Percentiles rank a stretch among this genome's conserved stretches.
Evolutionary conservation across 2,888 invertebrate genomes (phyloP).

Genomic region (Aporophyla nigra): DNA sequence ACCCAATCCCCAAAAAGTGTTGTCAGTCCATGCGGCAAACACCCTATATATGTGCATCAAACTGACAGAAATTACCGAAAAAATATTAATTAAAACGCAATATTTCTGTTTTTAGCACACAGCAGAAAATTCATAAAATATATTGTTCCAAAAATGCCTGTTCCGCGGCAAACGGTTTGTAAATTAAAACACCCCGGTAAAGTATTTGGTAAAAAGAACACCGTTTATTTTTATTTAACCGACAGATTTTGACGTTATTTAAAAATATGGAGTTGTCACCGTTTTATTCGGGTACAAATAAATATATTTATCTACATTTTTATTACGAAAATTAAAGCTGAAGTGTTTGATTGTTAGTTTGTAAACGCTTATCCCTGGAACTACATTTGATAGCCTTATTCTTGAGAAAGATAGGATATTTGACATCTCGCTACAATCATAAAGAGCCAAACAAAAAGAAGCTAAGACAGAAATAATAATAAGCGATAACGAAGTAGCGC

Average conservation of each 20-base stretch:
- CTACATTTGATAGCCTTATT: neutral
- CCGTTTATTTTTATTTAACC: conserved; percentile 2
- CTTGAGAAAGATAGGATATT: neutral
- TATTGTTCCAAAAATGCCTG: neutral
- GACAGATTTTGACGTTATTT: neutral
- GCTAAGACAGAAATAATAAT: neutral
- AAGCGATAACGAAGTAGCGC: neutral
- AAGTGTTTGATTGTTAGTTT: neutral
- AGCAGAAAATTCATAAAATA: conserved; percentile 11
- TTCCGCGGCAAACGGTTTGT: neutral
- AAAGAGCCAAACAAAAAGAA: neutral
- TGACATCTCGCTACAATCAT: neutral
- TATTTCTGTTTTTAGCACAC: conserved; percentile 3
- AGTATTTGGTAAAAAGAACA: conserved; percentile 1
- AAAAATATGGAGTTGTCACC: neutral
- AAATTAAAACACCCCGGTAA: conserved; percentile 14
- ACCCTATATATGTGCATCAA: neutral
- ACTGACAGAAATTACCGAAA: neutral
- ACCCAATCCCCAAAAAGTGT: too few relatives aligned
- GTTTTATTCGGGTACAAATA: neutral
- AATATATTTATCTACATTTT: neutral
- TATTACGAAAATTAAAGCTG: neutral
- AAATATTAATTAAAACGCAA: neutral
- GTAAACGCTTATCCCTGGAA: neutral
- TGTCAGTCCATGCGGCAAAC: too few relatives aligned